Conservation (phyloP, 2,113 vertebrate species). For the Gallinago jamesoni region DNA sequence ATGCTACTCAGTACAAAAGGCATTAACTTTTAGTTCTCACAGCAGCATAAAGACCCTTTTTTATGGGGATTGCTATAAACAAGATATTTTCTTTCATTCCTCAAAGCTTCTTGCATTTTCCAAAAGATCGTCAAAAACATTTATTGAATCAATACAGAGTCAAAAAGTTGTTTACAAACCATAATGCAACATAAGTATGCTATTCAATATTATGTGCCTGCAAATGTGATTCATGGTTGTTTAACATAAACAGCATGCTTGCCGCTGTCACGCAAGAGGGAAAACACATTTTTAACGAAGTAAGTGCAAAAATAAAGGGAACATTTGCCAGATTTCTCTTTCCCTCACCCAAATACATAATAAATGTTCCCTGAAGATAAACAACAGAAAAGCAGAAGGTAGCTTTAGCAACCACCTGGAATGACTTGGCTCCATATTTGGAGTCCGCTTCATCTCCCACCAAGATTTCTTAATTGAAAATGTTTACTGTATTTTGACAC, state of each 20-base stretch:
- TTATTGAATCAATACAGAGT: background rate
- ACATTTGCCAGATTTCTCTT: background rate
- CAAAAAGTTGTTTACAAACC: conserved; percentile 18
- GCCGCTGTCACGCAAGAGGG: background rate
- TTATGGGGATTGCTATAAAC: background rate
- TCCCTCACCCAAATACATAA: background rate
- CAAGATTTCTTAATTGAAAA: background rate
- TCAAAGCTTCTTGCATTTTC: background rate
- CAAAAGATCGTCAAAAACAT: background rate
- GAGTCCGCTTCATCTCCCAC: background rate
- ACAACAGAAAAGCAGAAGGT: background rate
- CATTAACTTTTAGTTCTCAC: conserved; percentile 16
- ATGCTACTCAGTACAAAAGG: background rate
- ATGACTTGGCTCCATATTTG: background rate
- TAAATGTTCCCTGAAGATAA: background rate
- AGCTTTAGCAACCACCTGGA: background rate
- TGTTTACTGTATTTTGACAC: background rate
- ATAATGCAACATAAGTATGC: background rate
- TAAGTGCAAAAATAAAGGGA: background rate
- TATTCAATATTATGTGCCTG: background rate
- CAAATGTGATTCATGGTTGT: background rate
- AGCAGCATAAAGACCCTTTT: conserved; percentile 12
- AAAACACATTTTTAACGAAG: background rate
- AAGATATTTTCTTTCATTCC: background rate
- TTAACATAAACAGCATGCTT: background rate